Conservation (phyloP, 2,888 invertebrate species). For the Cryptocheilus praepositus region DNA sequence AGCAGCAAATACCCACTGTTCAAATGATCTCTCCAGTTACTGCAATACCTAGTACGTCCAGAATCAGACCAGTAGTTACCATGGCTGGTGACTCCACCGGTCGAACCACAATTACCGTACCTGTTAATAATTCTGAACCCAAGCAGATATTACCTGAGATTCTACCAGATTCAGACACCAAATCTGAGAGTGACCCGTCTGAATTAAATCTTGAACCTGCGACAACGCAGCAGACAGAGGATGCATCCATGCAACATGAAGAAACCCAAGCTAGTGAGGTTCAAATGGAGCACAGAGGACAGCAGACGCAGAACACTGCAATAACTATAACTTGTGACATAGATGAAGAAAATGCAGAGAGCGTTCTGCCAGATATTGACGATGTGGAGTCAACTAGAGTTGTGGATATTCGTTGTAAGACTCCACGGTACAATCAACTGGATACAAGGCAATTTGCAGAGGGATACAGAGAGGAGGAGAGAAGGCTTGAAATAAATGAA, state of each 20-base stretch:
- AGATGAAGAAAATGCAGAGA: constrained; percentile 63
- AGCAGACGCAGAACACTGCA: constrained; percentile 51
- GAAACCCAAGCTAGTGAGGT: constrained; percentile 35
- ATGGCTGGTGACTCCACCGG: constrained; percentile 51
- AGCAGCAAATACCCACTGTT: constrained; percentile 76
- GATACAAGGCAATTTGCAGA: constrained; percentile 40
- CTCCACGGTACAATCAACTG: constrained; percentile 45
- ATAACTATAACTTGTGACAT: constrained; percentile 37
- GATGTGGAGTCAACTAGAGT: constrained; percentile 40
- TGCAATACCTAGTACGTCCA: constrained; percentile 67
- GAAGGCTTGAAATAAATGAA: constrained; percentile 23
- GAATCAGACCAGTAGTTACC: constrained; percentile 60
- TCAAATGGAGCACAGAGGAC: constrained; percentile 53
- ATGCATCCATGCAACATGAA: constrained; percentile 33
- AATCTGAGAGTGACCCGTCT: constrained; percentile 60
- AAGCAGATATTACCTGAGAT: constrained; percentile 58
- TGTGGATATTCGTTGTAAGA: constrained; percentile 39
- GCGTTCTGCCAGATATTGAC: constrained; percentile 62
- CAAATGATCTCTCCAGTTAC: constrained; percentile 76
- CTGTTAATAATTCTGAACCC: constrained; percentile 53
- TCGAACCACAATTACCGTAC: constrained; percentile 54
- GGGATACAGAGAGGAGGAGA: constrained; percentile 41
- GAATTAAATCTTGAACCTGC: constrained; percentile 59
- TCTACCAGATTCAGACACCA: constrained; percentile 53
- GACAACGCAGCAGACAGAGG: constrained; percentile 39